Evolutionary conservation across 2,113 vertebrate species (phyloP).

Genomic region (Phaethon lepturus): DNA sequence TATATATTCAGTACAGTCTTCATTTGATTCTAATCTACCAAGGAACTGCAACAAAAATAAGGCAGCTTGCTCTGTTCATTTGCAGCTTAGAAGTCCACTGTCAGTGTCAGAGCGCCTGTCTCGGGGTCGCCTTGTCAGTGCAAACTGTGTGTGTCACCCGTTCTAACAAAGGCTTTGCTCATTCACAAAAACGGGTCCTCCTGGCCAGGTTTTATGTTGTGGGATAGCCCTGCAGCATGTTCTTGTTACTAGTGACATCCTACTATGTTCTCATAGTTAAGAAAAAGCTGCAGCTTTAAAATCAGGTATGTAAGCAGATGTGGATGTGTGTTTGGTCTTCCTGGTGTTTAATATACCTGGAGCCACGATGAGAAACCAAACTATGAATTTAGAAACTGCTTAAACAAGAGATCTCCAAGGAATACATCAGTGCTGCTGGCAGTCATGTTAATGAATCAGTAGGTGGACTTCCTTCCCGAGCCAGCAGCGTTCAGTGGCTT

Average conservation of each 20-base stretch:
- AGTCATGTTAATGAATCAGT: not conserved
- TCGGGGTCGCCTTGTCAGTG: not conserved
- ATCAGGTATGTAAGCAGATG: not conserved
- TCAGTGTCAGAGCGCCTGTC: not conserved
- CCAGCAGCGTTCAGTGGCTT: not conserved
- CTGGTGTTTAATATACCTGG: not conserved
- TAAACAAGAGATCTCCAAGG: not conserved
- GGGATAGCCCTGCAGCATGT: not conserved
- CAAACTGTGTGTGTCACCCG: not conserved
- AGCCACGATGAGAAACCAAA: not conserved
- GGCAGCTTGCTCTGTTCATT: not conserved
- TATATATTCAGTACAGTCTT: not conserved
- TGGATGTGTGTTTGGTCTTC: not conserved
- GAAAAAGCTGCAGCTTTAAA: not conserved
- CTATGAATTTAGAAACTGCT: not conserved
- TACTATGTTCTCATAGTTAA: not conserved
- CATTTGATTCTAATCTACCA: not conserved
- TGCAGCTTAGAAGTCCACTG: not conserved
- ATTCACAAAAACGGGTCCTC: not conserved
- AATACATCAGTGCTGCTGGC: not conserved
- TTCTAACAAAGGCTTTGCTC: not conserved
- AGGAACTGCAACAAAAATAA: not conserved
- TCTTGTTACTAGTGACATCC: not conserved
- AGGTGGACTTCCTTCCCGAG: not conserved
- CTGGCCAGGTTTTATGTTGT: fast-evolving